Percentiles rank a stretch among this genome's conserved stretches.
These are phyloP conservation scores for Synodontis membranacea DNA, from an alignment of 2,113 vertebrate genomes.

Conservation along the genomic window DNA sequence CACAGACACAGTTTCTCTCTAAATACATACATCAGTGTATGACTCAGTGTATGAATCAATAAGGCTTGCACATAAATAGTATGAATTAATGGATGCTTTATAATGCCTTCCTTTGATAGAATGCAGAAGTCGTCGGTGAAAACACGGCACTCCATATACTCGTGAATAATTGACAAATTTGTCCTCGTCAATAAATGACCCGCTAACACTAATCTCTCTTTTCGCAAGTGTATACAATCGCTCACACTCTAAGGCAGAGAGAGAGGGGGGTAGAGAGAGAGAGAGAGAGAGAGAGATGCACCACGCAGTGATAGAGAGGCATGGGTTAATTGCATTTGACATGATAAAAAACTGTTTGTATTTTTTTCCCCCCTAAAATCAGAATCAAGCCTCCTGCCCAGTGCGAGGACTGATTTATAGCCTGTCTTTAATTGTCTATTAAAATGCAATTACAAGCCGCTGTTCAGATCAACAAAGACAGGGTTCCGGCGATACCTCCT, in stretches of 20 bases:
- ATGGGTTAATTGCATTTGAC: slow-evolving; percentile 71
- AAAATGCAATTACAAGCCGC: slow-evolving; percentile 80
- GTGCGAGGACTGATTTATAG: slow-evolving; percentile 73
- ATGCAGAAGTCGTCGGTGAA: not conserved
- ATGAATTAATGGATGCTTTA: not conserved
- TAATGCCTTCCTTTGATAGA: slow-evolving; percentile 10
- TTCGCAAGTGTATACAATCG: not conserved
- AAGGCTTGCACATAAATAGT: not conserved
- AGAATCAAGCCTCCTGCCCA: slow-evolving; percentile 69
- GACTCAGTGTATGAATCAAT: not conserved
- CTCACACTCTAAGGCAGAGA: not conserved
- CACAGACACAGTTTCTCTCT: not conserved
- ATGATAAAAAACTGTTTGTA: slow-evolving; percentile 65
- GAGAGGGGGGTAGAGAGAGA: not conserved
- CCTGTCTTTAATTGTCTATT: slow-evolving; percentile 77
- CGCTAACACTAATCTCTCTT: not conserved
- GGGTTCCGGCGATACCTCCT: slow-evolving; percentile 44
- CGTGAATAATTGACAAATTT: not conserved
- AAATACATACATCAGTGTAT: slow-evolving; percentile 6
- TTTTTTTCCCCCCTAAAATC: slow-evolving; percentile 65
- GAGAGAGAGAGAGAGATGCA: not conserved
- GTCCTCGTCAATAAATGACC: not conserved
- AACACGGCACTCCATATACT: not conserved
- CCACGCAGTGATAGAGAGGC: slow-evolving; percentile 60
- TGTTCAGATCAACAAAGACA: slow-evolving; percentile 62